Percentiles rank a stretch among this genome's conserved stretches.
phyloP scores from a whole-genome alignment of 2,888 invertebrate species.

The Ceramica pisi region DNA sequence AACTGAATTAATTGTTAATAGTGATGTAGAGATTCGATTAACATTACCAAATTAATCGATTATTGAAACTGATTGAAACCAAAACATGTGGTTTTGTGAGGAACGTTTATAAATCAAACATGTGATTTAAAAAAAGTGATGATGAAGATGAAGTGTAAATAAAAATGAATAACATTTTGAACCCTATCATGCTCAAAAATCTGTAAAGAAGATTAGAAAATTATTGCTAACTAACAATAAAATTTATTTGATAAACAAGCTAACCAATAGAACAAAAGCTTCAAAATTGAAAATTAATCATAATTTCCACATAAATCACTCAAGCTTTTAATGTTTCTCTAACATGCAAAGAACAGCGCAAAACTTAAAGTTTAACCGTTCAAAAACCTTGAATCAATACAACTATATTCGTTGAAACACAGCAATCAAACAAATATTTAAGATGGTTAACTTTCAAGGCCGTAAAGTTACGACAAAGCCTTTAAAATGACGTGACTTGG shows the following conservation, averaged over 20 bases:
- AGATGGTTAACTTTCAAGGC: constrained; percentile 38
- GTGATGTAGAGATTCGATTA: constrained; percentile 42
- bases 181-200: not conserved
- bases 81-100: not conserved
- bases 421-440: constrained; percentile 40
- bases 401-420: constrained; percentile 41
- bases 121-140: not conserved
- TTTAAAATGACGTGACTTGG: not conserved
- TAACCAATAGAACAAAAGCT: constrained; percentile 22
- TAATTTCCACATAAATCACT: not conserved
- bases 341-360: constrained; percentile 37
- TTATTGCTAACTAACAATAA: not conserved
- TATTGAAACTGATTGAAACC: no score
- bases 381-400: constrained; percentile 38
- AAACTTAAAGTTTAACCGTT: constrained; percentile 16
- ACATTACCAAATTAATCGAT: not conserved
- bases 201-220: constrained; percentile 7
- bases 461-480: not conserved
- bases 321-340: constrained; percentile 1
- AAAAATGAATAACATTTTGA: not conserved
- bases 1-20: constrained; percentile 37
- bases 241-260: constrained; percentile 20
- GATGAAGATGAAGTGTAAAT: not conserved
- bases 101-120: not conserved
- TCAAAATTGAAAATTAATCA: not conserved